Percentiles rank a stretch among this genome's conserved stretches.
These are phyloP conservation scores for Ligdia adustata DNA, from an alignment of 2,888 invertebrate species.

Conservation along the genomic window DNA sequence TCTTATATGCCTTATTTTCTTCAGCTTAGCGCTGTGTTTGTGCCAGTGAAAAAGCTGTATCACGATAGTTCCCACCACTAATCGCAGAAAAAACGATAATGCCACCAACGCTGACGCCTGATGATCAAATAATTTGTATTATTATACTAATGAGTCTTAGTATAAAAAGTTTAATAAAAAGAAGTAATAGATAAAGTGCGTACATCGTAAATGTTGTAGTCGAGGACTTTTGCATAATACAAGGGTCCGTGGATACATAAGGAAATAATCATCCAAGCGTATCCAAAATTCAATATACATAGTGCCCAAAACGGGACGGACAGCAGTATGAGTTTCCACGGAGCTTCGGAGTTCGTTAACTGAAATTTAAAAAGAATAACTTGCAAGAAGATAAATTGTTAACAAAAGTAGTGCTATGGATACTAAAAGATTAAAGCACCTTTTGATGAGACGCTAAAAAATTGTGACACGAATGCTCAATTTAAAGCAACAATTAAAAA, in stretches of 20 bases:
- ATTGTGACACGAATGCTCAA: too few relatives aligned
- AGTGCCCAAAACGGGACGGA: conserved; percentile 72
- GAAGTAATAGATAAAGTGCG: conserved; percentile 17
- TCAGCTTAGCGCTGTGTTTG: conserved; percentile 53
- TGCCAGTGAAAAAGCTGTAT: conserved; percentile 72
- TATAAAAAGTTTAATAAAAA: conserved; percentile 8
- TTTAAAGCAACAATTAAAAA: too few relatives aligned
- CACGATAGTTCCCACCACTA: conserved; percentile 66
- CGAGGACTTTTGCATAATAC: conserved; percentile 60
- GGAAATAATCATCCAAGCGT: conserved; percentile 76
- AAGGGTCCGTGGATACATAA: conserved; percentile 70
- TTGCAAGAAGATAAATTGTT: too few relatives aligned
- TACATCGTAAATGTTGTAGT: conserved; percentile 65
- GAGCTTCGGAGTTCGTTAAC: conserved; percentile 67
- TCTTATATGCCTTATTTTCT: conserved; percentile 57
- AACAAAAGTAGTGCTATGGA: too few relatives aligned
- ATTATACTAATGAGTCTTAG: background rate
- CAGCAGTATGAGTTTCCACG: conserved; percentile 66
- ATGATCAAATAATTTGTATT: conserved; percentile 28
- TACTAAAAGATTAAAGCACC: too few relatives aligned
- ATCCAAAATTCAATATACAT: conserved; percentile 72
- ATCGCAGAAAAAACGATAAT: conserved; percentile 68
- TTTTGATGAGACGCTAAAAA: too few relatives aligned
- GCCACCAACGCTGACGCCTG: conserved; percentile 73
- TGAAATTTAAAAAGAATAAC: too few relatives aligned